Percentiles rank a stretch among this genome's conserved stretches.
phyloP scores from a whole-genome alignment of 2,113 vertebrate genomes.

The Psittacara wagleri region DNA sequence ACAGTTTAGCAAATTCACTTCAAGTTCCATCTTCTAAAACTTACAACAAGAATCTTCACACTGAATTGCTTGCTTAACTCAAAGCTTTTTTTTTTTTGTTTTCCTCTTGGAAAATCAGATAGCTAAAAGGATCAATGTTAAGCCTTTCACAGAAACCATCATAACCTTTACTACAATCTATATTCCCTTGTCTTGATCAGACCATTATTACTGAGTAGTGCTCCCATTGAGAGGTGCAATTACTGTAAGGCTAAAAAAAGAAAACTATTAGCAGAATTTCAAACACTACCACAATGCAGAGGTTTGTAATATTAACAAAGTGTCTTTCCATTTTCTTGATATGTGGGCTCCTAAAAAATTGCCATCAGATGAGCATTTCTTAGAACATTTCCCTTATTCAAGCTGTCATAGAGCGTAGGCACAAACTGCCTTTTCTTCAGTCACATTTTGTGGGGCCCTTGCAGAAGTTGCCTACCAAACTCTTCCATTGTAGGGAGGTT shows the following conservation, averaged over 20 bases:
- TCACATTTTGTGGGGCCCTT: background rate
- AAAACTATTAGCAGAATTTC: constrained; percentile 9
- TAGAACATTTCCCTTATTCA: background rate
- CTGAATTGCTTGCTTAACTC: background rate
- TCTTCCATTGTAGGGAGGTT: background rate
- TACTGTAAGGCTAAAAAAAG: constrained; percentile 35
- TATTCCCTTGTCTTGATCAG: constrained; percentile 1
- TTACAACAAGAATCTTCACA: constrained; percentile 8
- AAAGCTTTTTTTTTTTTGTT: background rate
- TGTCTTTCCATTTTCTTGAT: constrained; percentile 21
- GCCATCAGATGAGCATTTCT: background rate
- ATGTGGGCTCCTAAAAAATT: background rate
- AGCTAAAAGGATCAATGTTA: constrained; percentile 36
- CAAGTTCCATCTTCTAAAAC: constrained; percentile 4
- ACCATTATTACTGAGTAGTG: background rate
- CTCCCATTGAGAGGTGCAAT: constrained; percentile 34
- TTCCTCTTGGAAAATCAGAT: background rate
- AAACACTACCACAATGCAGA: background rate
- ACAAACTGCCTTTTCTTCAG: background rate
- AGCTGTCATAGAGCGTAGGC: background rate
- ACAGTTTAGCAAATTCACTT: constrained; percentile 7
- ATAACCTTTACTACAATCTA: constrained; percentile 43
- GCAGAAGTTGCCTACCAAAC: background rate
- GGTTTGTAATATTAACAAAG: background rate
- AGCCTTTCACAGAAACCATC: constrained; percentile 17